Conservation (phyloP, 2,888 invertebrate genomes). For the Galerucella pusilla region DNA sequence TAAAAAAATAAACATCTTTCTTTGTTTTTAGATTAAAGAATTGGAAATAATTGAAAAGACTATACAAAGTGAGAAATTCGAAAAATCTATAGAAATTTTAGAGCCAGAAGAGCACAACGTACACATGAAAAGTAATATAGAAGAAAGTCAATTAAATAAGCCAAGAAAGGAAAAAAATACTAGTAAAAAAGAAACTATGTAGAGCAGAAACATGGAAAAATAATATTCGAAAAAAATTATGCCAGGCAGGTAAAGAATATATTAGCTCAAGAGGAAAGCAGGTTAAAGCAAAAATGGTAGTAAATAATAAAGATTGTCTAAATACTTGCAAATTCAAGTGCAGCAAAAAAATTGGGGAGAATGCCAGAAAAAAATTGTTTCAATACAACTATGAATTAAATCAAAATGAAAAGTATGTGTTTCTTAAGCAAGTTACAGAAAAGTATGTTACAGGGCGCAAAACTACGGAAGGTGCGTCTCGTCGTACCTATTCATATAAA, state of each 20-base stretch:
- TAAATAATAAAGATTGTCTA: not conserved
- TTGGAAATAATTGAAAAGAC: too few relatives aligned
- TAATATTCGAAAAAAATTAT: constrained; percentile 1
- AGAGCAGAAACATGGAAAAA: too few relatives aligned
- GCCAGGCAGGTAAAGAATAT: not conserved
- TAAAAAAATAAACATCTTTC: too few relatives aligned
- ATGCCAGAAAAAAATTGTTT: not conserved
- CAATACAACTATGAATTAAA: not conserved
- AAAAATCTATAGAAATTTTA: not conserved
- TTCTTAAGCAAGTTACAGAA: not conserved
- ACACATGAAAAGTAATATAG: too few relatives aligned
- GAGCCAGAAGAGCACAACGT: not conserved
- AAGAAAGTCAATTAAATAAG: constrained; percentile 1
- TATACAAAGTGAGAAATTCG: too few relatives aligned
- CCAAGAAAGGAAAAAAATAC: not conserved
- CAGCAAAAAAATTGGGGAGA: not conserved
- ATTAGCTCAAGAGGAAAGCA: not conserved
- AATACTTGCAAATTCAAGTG: not conserved
- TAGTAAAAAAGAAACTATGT: too few relatives aligned
- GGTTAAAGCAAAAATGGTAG: not conserved
- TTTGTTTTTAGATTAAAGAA: too few relatives aligned
- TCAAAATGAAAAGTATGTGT: not conserved
- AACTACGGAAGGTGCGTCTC: not conserved
- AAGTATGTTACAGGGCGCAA: not conserved
- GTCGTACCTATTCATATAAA: not conserved